A percentile compares a stretch with the other conserved stretches of the same genome.
phyloP scores from a whole-genome alignment of 2,797 vertebrate species.

The Chloroceryle inda region DNA sequence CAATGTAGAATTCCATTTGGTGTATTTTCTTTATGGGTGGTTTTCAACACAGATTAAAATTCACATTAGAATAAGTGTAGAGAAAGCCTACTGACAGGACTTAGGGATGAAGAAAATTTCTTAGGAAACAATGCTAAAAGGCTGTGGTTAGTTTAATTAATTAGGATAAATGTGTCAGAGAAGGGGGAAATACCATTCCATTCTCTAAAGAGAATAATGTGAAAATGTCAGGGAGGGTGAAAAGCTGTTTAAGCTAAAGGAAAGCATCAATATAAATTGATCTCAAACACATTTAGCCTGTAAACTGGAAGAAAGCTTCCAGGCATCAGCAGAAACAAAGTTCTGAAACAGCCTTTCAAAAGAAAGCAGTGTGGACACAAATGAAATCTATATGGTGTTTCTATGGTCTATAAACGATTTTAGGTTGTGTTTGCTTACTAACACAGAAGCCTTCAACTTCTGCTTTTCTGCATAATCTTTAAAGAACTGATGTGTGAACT shows the following conservation, averaged over 20 bases:
- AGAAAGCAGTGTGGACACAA: not conserved
- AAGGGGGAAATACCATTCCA: not conserved
- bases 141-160: not conserved
- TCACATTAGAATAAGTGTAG: not conserved
- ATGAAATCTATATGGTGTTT: not conserved
- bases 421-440: not conserved
- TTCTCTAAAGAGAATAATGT: not conserved
- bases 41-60: not conserved
- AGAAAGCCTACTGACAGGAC: not conserved
- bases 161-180: not conserved
- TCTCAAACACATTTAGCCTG: not conserved
- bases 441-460: not conserved
- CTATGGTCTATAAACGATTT: not conserved
- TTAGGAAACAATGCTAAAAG: not conserved
- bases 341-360: not conserved
- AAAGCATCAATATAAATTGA: slow-evolving; percentile 4
- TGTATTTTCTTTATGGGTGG: not conserved
- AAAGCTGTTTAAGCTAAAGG: not conserved
- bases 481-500: not conserved
- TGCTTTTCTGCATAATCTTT: not conserved
- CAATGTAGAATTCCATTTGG: not conserved
- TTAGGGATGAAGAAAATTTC: not conserved
- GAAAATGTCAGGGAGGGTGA: not conserved
- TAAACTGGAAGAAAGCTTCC: slow-evolving; percentile 24
- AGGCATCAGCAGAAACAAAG: not conserved